phyloP scores from a whole-genome alignment of 2,797 vertebrate species.

The Paratrypauchen microcephalus region DNA sequence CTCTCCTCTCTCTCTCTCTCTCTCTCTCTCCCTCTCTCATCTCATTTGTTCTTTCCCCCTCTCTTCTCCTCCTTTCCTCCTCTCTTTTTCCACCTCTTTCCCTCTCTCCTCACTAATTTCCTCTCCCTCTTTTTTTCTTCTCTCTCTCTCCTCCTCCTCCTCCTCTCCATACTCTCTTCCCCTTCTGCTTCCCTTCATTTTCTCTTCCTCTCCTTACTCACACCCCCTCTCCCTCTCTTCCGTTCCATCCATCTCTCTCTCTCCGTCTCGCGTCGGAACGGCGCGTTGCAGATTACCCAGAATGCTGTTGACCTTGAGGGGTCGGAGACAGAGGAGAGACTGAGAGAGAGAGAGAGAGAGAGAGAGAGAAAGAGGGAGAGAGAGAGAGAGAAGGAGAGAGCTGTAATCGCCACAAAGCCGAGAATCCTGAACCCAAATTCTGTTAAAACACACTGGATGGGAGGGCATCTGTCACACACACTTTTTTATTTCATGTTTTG shows the following conservation, averaged over 20 bases:
- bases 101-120: background rate
- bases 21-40: background rate
- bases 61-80: background rate
- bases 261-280: background rate
- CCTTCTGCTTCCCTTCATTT: background rate
- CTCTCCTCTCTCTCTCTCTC: background rate
- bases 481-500: no score
- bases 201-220: background rate
- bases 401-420: background rate
- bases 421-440: background rate
- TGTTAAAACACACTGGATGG: background rate
- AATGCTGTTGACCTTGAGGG: conserved; percentile 4
- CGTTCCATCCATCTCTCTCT: background rate
- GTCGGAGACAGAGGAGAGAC: conserved; percentile 44
- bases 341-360: background rate
- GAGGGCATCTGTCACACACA: no score
- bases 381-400: background rate
- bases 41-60: background rate
- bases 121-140: background rate
- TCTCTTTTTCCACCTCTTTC: no score
- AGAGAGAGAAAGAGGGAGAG: background rate
- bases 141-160: no score
- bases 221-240: background rate
- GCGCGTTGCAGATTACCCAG: conserved; percentile 3
- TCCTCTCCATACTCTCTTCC: background rate